Percentiles rank a stretch among this genome's conserved stretches.
Conservation (phyloP, 2,888 invertebrate genomes). For the Cetonia aurata region DNA sequence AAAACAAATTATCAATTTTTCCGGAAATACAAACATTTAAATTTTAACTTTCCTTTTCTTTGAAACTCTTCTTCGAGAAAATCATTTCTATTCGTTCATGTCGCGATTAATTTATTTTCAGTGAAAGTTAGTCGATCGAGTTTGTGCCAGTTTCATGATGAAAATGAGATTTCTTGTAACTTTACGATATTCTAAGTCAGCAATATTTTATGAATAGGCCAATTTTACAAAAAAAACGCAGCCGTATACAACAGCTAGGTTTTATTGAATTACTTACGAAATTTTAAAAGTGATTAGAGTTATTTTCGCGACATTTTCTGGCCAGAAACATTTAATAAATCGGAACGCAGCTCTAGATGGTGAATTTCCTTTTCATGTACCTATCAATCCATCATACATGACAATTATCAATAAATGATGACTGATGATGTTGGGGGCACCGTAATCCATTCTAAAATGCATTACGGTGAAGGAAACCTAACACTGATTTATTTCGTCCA, state of each 20-base stretch:
- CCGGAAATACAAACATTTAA: too few species aligned
- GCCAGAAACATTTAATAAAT: neutral
- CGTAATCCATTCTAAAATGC: neutral
- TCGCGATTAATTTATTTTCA: slow-evolving; percentile 7
- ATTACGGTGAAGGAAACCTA: neutral
- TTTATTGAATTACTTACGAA: too few species aligned
- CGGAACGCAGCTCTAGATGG: neutral
- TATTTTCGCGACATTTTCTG: neutral
- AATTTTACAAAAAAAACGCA: too few species aligned
- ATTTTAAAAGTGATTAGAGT: neutral
- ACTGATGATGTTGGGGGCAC: neutral
- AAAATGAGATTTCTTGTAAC: neutral
- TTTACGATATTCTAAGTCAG: too few species aligned
- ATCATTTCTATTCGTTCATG: neutral
- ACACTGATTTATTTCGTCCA: neutral
- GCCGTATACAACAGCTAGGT: too few species aligned
- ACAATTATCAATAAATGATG: slow-evolving; percentile 10
- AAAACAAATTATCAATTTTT: too few species aligned
- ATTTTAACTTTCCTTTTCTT: too few species aligned
- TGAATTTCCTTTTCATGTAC: neutral
- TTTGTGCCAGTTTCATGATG: neutral
- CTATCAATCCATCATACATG: slow-evolving; percentile 7
- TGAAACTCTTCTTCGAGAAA: too few species aligned
- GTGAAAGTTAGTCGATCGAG: neutral
- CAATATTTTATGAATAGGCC: neutral